Evolutionary conservation across 2,888 invertebrate species (phyloP).

Genomic region (Nezara viridula): DNA sequence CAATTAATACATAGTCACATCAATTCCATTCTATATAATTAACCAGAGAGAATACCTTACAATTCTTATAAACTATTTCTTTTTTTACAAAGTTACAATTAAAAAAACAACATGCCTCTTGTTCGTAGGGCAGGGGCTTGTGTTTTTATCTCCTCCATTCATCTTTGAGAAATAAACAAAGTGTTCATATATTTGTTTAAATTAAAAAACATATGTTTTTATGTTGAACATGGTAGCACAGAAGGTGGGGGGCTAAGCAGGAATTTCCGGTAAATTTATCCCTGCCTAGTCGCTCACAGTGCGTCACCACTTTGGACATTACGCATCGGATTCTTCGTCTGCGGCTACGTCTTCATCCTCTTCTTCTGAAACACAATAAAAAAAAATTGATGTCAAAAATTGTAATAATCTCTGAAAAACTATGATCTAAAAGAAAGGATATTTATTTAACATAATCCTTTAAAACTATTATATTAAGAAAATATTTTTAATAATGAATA

Average conservation of each 20-base stretch:
- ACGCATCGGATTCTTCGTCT: slow-evolving; percentile 66
- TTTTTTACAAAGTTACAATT: slow-evolving; percentile 64
- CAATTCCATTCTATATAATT: slow-evolving; percentile 63
- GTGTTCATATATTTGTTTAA: slow-evolving; percentile 60
- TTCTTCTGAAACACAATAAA: slow-evolving; percentile 64
- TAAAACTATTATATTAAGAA: no score
- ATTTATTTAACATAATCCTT: no score
- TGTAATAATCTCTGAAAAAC: no score
- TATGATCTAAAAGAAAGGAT: no score
- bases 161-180: slow-evolving; percentile 60
- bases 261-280: slow-evolving; percentile 15
- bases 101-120: slow-evolving; percentile 59
- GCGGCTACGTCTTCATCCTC: slow-evolving; percentile 66
- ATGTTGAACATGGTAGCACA: not conserved
- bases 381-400: not conserved
- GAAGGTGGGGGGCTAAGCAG: slow-evolving; percentile 55
- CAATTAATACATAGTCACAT: slow-evolving; percentile 64
- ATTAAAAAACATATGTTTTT: slow-evolving; percentile 53
- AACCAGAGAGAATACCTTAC: slow-evolving; percentile 63
- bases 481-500: no score
- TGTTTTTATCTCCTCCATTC: slow-evolving; percentile 58
- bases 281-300: slow-evolving; percentile 56
- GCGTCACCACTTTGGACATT: slow-evolving; percentile 61
- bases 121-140: slow-evolving; percentile 59
- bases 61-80: slow-evolving; percentile 62